A percentile compares a stretch with the other conserved stretches of the same genome.
Evolutionary conservation across 2,797 vertebrate species (phyloP).

Genomic region (Sylvilagus floridanus): DNA sequence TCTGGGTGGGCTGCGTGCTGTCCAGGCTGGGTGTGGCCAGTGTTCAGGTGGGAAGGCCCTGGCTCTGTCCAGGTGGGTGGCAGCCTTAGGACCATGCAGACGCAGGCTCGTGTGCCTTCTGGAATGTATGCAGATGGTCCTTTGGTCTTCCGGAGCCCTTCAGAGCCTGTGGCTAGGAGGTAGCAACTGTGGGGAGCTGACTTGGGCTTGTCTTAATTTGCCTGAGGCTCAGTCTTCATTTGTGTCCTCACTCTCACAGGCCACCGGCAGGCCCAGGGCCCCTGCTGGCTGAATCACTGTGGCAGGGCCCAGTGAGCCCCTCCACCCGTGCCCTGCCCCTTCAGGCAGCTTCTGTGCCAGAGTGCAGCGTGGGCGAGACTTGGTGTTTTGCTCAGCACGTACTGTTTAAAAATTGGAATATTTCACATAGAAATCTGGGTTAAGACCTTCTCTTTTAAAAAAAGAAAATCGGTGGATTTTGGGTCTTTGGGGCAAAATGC

Average conservation of each 20-base stretch:
- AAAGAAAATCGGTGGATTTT: background rate
- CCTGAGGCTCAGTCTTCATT: background rate
- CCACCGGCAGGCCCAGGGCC: background rate
- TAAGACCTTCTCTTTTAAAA: background rate
- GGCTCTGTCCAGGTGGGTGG: background rate
- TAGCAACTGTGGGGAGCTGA: background rate
- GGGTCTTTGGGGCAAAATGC: background rate
- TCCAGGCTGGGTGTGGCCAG: background rate
- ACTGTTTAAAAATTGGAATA: background rate
- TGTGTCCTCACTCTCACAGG: background rate
- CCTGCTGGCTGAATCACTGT: background rate
- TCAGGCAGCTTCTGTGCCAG: background rate
- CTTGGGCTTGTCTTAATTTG: background rate
- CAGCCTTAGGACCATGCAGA: background rate
- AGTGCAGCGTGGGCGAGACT: background rate
- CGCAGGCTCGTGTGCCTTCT: background rate
- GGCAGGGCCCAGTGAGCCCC: background rate
- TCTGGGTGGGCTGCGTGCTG: background rate
- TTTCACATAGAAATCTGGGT: slow-evolving; percentile 10
- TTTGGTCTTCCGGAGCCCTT: background rate
- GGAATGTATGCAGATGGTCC: background rate
- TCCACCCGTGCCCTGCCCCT: background rate
- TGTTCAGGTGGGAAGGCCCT: background rate
- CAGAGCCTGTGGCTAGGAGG: background rate
- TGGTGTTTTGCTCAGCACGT: background rate